Percentiles rank a stretch among this genome's conserved stretches.
These are phyloP conservation scores for Cheilosia pagana DNA, from an alignment of 2,888 invertebrate genomes.

Conservation along the genomic window DNA sequence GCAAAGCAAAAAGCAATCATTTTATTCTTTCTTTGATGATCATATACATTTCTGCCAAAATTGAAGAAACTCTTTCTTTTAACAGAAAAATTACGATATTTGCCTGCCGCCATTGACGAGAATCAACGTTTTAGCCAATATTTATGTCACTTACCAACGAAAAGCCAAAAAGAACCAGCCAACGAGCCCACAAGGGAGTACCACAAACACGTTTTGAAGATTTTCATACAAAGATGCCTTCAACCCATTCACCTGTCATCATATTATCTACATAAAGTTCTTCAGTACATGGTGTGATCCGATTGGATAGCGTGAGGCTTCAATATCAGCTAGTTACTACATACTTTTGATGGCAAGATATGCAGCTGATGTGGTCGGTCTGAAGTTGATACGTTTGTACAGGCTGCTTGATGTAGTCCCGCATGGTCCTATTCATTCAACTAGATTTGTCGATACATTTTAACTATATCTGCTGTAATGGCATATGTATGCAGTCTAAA, in stretches of 20 bases:
- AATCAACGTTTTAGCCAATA: no score
- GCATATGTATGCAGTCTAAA: not conserved
- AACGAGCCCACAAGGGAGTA: not conserved
- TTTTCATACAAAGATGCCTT: not conserved
- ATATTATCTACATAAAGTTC: conserved; percentile 42
- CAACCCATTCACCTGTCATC: not conserved
- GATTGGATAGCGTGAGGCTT: not conserved
- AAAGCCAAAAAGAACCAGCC: no score
- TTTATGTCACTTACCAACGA: no score
- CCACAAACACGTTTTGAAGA: not conserved
- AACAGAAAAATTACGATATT: no score
- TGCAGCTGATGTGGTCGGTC: conserved; percentile 12
- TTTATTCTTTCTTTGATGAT: no score
- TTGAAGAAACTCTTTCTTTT: no score
- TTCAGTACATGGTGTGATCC: conserved; percentile 14
- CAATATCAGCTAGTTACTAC: not conserved
- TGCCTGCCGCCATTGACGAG: no score
- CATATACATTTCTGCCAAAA: no score
- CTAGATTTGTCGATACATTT: conserved; percentile 21
- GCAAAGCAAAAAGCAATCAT: no score
- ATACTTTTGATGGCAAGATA: conserved; percentile 4
- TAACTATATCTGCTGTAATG: conserved; percentile 16
- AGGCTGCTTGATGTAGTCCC: not conserved
- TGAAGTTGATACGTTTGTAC: conserved; percentile 11
- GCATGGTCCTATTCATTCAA: not conserved